phyloP scores from a whole-genome alignment of 2,888 invertebrate species.

The Aphodius granarius region DNA sequence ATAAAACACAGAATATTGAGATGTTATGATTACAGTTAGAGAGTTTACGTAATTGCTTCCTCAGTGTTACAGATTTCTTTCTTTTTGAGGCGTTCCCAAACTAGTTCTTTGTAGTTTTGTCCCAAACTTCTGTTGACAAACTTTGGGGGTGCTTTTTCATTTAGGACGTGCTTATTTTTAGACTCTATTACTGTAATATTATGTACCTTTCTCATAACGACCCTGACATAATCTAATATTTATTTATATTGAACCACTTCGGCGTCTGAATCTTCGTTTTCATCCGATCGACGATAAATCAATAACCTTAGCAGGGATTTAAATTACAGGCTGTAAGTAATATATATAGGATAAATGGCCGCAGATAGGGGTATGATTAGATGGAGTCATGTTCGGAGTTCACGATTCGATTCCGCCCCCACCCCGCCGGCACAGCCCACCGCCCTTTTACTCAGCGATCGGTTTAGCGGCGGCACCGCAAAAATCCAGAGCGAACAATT shows the following conservation, averaged over 20 bases:
- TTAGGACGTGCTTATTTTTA: too few species aligned
- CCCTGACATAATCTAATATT: not conserved
- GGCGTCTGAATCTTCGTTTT: not conserved
- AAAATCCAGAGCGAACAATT: slow-evolving; percentile 24
- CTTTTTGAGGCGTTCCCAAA: too few species aligned
- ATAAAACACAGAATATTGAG: not conserved
- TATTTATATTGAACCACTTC: not conserved
- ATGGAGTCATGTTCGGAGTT: slow-evolving; percentile 24
- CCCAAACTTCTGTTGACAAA: too few species aligned
- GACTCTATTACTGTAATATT: too few species aligned
- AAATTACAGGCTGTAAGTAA: slow-evolving; percentile 24
- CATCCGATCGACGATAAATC: slow-evolving; percentile 15
- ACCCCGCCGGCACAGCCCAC: not conserved
- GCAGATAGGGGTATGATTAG: slow-evolving; percentile 24
- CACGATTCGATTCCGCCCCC: slow-evolving; percentile 18
- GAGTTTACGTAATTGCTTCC: not conserved
- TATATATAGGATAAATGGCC: slow-evolving; percentile 17
- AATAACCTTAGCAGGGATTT: slow-evolving; percentile 21
- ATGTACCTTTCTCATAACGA: not conserved
- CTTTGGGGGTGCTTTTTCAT: too few species aligned
- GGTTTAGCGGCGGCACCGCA: not conserved
- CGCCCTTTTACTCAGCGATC: slow-evolving; percentile 3
- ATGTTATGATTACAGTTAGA: not conserved
- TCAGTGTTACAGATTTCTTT: too few species aligned
- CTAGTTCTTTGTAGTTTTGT: too few species aligned